Evolutionary conservation across 2,797 vertebrate species (phyloP).

Genomic region (Propithecus perrieri): DNA sequence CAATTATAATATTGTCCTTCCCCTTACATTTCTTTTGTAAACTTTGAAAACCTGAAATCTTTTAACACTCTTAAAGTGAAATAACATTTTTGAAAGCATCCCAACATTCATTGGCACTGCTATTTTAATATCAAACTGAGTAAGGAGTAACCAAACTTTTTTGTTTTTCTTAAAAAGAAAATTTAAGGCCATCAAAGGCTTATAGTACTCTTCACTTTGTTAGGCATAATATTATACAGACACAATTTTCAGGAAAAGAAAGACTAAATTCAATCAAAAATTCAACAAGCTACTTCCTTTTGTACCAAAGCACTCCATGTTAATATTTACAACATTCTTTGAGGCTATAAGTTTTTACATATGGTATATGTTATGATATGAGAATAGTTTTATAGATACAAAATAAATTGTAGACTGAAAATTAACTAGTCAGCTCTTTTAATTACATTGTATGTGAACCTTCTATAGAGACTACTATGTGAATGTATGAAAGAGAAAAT

Average conservation of each 20-base stretch:
- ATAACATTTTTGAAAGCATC: neutral
- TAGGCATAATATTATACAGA: accelerated
- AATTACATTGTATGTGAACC: neutral
- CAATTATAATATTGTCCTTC: neutral
- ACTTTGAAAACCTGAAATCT: neutral
- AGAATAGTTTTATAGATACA: neutral
- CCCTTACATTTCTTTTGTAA: neutral
- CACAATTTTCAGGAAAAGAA: neutral
- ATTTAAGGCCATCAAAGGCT: neutral
- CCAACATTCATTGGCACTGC: neutral
- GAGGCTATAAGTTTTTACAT: neutral
- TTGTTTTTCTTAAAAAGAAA: neutral
- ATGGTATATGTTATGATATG: neutral
- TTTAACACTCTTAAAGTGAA: neutral
- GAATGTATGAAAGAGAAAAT: neutral
- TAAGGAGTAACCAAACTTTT: neutral
- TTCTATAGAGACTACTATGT: neutral
- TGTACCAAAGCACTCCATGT: neutral
- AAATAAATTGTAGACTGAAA: neutral
- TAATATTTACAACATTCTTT: neutral
- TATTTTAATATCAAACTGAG: neutral
- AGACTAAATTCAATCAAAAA: neutral
- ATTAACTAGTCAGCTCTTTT: neutral
- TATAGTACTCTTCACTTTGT: neutral
- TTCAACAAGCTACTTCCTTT: neutral